Percentiles rank a stretch among this genome's conserved stretches.
Conservation (phyloP, 2,888 invertebrate species). For the Callyntrura guangdongensis region DNA sequence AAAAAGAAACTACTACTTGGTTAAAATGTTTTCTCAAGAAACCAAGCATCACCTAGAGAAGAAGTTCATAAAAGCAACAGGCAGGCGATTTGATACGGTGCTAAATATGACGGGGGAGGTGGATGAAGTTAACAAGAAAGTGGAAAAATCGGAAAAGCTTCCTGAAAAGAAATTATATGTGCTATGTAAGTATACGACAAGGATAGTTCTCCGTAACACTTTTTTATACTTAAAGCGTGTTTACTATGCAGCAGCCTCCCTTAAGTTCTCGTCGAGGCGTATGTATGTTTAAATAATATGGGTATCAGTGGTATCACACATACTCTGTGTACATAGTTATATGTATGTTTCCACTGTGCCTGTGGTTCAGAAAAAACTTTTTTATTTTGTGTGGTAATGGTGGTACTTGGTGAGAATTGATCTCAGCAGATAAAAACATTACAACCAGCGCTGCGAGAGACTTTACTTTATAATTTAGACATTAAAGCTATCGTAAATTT, state of each 20-base stretch:
- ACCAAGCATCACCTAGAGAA: neutral
- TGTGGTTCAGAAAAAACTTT: neutral
- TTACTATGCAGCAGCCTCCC: neutral
- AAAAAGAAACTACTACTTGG: conserved; percentile 34
- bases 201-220: conserved; percentile 34
- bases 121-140: conserved; percentile 28
- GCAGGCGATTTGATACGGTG: conserved; percentile 28
- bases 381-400: conserved; percentile 33
- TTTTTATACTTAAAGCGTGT: too few species aligned
- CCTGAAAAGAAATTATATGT: conserved; percentile 62
- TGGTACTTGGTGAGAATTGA: conserved; percentile 71
- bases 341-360: conserved; percentile 3
- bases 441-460: conserved; percentile 57
- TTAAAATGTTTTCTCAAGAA: conserved; percentile 11
- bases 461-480: conserved; percentile 81
- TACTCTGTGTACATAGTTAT: too few species aligned
- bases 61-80: conserved; percentile 19
- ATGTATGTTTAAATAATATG: too few species aligned
- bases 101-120: neutral
- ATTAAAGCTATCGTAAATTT: conserved; percentile 82
- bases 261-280: conserved; percentile 25
- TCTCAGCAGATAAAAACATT: conserved; percentile 75
- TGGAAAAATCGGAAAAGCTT: conserved; percentile 59
- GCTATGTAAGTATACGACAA: conserved; percentile 64
- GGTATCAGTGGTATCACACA: too few species aligned